phyloP scores from a whole-genome alignment of 2,113 vertebrate species.

The Poeciliopsis retropinna region DNA sequence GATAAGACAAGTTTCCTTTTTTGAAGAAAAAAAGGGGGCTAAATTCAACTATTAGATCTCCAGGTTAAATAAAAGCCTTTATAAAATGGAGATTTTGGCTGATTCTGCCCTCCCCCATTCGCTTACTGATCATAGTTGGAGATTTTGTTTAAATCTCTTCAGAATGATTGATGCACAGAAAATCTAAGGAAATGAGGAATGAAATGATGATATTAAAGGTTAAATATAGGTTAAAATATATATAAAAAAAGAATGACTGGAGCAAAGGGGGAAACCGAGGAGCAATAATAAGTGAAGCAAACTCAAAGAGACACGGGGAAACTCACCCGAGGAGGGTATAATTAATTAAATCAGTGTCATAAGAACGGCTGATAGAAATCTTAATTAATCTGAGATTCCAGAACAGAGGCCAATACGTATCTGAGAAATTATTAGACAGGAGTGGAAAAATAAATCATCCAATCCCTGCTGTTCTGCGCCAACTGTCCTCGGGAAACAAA shows the following conservation, averaged over 20 bases:
- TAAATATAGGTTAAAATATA: not conserved
- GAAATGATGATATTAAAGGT: not conserved
- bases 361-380: constrained; percentile 28
- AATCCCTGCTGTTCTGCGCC: not conserved
- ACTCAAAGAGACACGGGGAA: not conserved
- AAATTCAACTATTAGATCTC: not conserved
- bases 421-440: constrained; percentile 1
- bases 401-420: not conserved
- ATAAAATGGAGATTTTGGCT: not conserved
- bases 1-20: not conserved
- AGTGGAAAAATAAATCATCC: not conserved
- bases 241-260: not conserved
- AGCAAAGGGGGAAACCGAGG: not conserved
- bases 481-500: constrained; percentile 19
- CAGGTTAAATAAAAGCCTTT: not conserved
- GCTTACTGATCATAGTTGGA: too few species aligned
- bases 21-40: too few species aligned
- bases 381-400: constrained; percentile 25
- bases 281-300: not conserved
- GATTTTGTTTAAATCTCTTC: not conserved
- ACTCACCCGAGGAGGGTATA: not conserved
- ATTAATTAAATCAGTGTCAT: constrained; percentile 40
- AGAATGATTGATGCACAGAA: not conserved
- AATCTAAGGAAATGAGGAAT: too few species aligned
- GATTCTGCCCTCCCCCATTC: too few species aligned